These are phyloP conservation scores for Xiphophorus birchmanni DNA, from an alignment of 2,797 vertebrate genomes.

Conservation along the genomic window DNA sequence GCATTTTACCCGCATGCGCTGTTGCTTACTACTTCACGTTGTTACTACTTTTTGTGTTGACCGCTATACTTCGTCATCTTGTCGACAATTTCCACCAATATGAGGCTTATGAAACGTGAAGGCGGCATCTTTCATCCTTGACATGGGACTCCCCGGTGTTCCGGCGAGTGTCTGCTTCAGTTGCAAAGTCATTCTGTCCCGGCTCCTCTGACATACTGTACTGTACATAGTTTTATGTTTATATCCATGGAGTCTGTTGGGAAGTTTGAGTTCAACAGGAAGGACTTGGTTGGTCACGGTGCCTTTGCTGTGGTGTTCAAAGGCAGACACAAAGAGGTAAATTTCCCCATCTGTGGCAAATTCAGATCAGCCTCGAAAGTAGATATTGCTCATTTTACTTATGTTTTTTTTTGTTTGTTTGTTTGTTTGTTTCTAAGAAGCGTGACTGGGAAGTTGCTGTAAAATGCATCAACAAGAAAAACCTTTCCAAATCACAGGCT, in stretches of 20 bases:
- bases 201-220: slow-evolving; percentile 24
- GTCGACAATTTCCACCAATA: neutral
- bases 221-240: neutral
- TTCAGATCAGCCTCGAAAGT: neutral
- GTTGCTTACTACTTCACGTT: slow-evolving; percentile 21
- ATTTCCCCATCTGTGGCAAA: neutral
- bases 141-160: slow-evolving; percentile 75
- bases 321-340: slow-evolving; percentile 94
- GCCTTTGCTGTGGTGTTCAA: slow-evolving; percentile 97
- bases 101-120: slow-evolving; percentile 52
- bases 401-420: neutral
- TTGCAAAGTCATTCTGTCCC: slow-evolving; percentile 57
- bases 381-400: neutral
- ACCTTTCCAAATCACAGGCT: slow-evolving; percentile 93
- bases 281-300: slow-evolving; percentile 94
- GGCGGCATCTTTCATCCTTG: slow-evolving; percentile 45
- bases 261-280: slow-evolving; percentile 95
- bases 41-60: slow-evolving; percentile 27
- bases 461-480: slow-evolving; percentile 98
- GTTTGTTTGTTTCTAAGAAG: slow-evolving; percentile 77
- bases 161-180: slow-evolving; percentile 51
- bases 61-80: slow-evolving; percentile 19
- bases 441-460: slow-evolving; percentile 93
- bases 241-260: slow-evolving; percentile 89
- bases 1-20: slow-evolving; percentile 22